A percentile compares a stretch with the other conserved stretches of the same genome.
phyloP scores from a whole-genome alignment of 1,140 invertebrate species.

The Aphis gossypii region DNA sequence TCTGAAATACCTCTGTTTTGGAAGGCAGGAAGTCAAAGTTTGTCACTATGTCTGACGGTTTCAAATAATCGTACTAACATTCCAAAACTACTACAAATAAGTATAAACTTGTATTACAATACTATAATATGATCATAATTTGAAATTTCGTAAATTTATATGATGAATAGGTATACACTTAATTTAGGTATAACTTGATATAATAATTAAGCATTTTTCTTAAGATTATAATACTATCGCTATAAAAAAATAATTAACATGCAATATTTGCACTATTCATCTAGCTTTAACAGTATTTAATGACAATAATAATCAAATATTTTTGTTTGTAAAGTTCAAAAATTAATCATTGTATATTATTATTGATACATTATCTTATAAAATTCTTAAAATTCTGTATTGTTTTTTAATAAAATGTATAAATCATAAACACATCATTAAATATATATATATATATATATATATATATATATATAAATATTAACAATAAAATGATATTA shows the following conservation, averaged over 20 bases:
- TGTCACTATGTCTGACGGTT: neutral
- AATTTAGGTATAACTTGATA: neutral
- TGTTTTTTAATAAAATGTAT: no score
- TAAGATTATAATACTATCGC: neutral
- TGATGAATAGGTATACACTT: neutral
- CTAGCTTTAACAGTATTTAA: neutral
- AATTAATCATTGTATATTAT: neutral
- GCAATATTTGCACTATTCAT: neutral
- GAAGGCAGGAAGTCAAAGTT: constrained; percentile 46
- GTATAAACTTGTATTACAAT: neutral
- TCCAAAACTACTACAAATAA: constrained; percentile 1
- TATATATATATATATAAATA: no score
- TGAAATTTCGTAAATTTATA: neutral
- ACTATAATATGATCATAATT: neutral
- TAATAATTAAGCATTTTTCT: neutral
- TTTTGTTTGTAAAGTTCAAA: no score
- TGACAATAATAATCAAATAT: neutral
- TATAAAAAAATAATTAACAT: neutral
- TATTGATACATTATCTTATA: neutral
- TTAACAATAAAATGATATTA: neutral
- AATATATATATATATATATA: no score
- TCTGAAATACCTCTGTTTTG: constrained; percentile 24
- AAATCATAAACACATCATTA: no score
- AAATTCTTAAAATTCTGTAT: neutral
- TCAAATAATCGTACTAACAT: neutral